Evolutionary conservation across 2,888 invertebrate genomes (phyloP), one percentile per base, ranked within the genome.

Genomic region (Protonemura montana): DNA sequence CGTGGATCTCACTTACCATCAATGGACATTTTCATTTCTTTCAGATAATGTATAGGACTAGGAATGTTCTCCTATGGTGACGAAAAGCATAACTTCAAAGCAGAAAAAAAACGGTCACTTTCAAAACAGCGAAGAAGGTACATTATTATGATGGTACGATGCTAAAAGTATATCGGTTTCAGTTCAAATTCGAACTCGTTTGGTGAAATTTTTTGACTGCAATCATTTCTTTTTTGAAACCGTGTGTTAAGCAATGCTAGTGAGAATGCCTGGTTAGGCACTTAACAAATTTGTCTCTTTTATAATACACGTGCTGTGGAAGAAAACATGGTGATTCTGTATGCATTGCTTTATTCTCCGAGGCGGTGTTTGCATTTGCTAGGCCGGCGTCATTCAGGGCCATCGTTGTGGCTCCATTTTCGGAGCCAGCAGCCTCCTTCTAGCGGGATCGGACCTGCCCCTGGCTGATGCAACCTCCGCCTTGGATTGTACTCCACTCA

Each of bases 61-160:
- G 86, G 88, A 87, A 88, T 88, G 88, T 88, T 88, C 87, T 87
- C 87, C 86, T 88, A 88, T 87, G 87, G 87, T 87, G 88, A 87
- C 86, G 30, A 81, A 87, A 88, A 87, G 86, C 87, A 86, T 86
- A 88, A 87, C 88, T 87, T 88, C 88, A 88, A 87, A 88, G 87
- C 87, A 88, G 87, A 88, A n/a, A n/a, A n/a, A n/a, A n/a, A 88
- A 87, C 86, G 88, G 86, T 87, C 85, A 82, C 87, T 88, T 88
- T 88, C 87, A 87, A 88, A 87, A 88, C 88, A 88, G 88, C 88
- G 88, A 88, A 88, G 88, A 87, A 59, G 88, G 87, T 87, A 88
- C 87, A 88, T 88, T 88, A 87, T 35, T 35, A 88, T 88, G 87
- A 88, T 88, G 88, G 87, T 88, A 88, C 88, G 86, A 87, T 88